Percentiles rank a stretch among this genome's conserved stretches.
phyloP scores from a whole-genome alignment of 1,140 invertebrate genomes.

The Copidosoma floridanum region DNA sequence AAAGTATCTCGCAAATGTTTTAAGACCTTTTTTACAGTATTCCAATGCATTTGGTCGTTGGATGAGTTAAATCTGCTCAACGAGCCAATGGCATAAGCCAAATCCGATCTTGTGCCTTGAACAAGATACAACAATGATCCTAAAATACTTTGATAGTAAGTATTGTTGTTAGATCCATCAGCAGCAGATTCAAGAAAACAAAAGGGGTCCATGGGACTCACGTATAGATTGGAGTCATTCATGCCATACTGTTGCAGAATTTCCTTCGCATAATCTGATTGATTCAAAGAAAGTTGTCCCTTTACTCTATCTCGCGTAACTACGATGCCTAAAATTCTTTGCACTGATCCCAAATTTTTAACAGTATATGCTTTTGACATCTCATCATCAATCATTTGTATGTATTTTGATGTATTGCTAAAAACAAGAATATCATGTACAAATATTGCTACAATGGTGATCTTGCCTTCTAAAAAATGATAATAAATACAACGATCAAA shows the following conservation, averaged over 20 bases:
- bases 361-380: neutral
- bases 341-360: neutral
- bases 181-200: no score
- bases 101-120: slow-evolving; percentile 43
- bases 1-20: slow-evolving; percentile 34
- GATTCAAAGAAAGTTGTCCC: neutral
- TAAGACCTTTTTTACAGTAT: slow-evolving; percentile 33
- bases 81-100: slow-evolving; percentile 38
- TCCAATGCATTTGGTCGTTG: slow-evolving; percentile 32
- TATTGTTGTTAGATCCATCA: neutral
- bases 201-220: no score
- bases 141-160: slow-evolving; percentile 36
- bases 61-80: slow-evolving; percentile 29
- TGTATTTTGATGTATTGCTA: neutral
- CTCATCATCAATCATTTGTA: neutral
- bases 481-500: neutral
- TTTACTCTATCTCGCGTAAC: neutral
- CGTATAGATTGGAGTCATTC: no score
- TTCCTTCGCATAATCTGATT: no score
- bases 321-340: neutral
- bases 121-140: slow-evolving; percentile 42
- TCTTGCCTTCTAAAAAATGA: neutral
- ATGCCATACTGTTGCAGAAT: no score
- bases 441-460: neutral
- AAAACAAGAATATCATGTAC: neutral